Evolutionary conservation across 2,888 invertebrate genomes (phyloP).

Genomic region (Xiphydria camelus): DNA sequence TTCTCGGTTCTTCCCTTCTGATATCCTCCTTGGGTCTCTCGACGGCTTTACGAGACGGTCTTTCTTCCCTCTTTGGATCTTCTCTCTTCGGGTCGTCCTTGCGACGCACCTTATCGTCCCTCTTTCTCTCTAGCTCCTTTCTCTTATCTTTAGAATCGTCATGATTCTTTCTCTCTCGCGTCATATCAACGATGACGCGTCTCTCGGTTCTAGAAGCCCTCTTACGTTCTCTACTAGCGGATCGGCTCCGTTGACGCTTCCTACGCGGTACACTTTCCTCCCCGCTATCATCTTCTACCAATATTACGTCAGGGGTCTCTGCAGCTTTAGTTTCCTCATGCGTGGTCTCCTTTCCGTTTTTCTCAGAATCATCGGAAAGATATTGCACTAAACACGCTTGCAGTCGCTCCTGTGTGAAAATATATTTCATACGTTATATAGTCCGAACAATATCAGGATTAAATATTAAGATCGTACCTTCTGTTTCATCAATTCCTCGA

Average conservation of each 20-base stretch:
- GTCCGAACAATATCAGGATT: constrained; percentile 2
- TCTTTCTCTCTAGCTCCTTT: constrained; percentile 36
- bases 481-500: constrained; percentile 88
- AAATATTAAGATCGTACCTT: constrained; percentile 65
- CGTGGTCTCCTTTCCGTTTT: constrained; percentile 58
- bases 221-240: constrained; percentile 46
- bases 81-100: constrained; percentile 43
- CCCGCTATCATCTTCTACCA: constrained; percentile 69
- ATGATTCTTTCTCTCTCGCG: constrained; percentile 40
- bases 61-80: constrained; percentile 57
- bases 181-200: constrained; percentile 52
- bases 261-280: constrained; percentile 58
- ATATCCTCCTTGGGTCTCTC: constrained; percentile 56
- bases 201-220: constrained; percentile 47
- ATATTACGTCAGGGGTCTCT: constrained; percentile 64
- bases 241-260: constrained; percentile 54
- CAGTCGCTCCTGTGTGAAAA: constrained; percentile 59
- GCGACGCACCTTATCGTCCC: constrained; percentile 42
- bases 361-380: constrained; percentile 68
- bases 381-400: constrained; percentile 80
- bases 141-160: constrained; percentile 44
- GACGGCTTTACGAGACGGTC: constrained; percentile 52
- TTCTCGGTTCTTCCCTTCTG: constrained; percentile 55
- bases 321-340: constrained; percentile 56
- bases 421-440: constrained; percentile 1